phyloP scores from a whole-genome alignment of 2,113 vertebrate genomes.

The Haplotaxodon microlepis region DNA sequence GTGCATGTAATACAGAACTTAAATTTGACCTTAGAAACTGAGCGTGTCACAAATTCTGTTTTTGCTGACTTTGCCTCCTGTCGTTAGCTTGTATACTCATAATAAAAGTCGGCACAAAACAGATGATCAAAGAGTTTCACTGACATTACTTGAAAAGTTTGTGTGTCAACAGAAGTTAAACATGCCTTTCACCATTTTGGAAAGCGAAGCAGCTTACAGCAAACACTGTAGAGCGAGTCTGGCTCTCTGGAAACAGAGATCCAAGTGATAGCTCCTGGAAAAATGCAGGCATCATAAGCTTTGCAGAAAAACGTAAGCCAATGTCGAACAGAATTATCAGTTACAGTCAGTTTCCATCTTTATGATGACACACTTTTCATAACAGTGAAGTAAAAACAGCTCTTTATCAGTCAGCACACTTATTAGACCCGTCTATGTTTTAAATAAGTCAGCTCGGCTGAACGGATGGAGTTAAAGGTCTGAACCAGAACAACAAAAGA shows the following conservation, averaged over 20 bases:
- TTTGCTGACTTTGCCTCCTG: not conserved
- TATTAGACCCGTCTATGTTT: not conserved
- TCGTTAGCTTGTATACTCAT: not conserved
- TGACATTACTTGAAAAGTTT: not conserved
- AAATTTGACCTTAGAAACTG: not conserved
- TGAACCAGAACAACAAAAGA: not conserved
- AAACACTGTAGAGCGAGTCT: not conserved
- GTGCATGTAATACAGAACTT: not conserved
- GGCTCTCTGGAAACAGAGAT: not conserved
- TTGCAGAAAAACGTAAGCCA: not conserved
- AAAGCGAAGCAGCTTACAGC: not conserved
- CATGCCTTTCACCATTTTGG: not conserved
- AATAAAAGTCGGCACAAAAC: not conserved
- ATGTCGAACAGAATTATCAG: not conserved
- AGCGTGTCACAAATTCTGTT: not conserved
- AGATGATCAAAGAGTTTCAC: not conserved
- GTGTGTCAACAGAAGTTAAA: not conserved
- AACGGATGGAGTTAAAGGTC: rapidly evolving
- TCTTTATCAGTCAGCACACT: not conserved
- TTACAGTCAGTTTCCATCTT: not conserved
- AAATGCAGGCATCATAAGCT: not conserved
- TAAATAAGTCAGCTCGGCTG: not conserved
- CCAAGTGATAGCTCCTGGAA: not conserved
- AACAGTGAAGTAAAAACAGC: not conserved
- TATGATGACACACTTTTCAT: not conserved